Evolutionary conservation across 2,113 vertebrate genomes (phyloP).

Genomic region (Coptodon bakossiorum): DNA sequence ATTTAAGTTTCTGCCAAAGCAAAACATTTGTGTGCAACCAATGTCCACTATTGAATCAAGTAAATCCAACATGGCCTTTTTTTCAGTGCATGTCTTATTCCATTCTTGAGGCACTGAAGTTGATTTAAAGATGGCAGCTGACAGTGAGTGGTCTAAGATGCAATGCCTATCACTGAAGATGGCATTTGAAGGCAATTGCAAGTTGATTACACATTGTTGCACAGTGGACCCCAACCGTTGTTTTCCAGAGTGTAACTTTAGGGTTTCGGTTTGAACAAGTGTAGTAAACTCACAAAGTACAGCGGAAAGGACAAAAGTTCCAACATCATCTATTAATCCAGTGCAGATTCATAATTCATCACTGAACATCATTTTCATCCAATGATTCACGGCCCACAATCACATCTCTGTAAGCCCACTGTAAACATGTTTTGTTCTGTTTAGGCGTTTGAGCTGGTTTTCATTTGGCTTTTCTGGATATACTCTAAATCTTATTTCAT

Average conservation of each 20-base stretch:
- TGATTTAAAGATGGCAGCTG: neutral
- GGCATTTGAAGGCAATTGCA: neutral
- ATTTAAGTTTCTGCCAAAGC: no score
- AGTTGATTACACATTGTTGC: neutral
- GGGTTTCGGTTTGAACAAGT: neutral
- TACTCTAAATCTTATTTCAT: neutral
- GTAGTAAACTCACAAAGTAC: neutral
- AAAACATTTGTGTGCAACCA: no score
- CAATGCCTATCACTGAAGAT: neutral
- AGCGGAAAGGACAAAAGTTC: neutral
- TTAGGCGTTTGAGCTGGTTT: neutral
- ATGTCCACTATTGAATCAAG: no score
- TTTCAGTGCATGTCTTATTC: neutral
- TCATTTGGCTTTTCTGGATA: neutral
- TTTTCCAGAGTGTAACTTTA: neutral
- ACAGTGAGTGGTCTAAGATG: neutral
- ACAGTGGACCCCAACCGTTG: neutral
- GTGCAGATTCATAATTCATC: neutral
- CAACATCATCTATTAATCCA: neutral
- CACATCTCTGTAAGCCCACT: neutral
- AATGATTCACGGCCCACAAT: neutral
- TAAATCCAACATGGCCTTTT: no score
- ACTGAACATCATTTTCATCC: neutral
- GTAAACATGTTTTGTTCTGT: neutral
- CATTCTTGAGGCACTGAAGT: neutral